These are phyloP conservation scores for Atopsyche davidsoni DNA, from an alignment of 1,140 invertebrate species.

Conservation along the genomic window DNA sequence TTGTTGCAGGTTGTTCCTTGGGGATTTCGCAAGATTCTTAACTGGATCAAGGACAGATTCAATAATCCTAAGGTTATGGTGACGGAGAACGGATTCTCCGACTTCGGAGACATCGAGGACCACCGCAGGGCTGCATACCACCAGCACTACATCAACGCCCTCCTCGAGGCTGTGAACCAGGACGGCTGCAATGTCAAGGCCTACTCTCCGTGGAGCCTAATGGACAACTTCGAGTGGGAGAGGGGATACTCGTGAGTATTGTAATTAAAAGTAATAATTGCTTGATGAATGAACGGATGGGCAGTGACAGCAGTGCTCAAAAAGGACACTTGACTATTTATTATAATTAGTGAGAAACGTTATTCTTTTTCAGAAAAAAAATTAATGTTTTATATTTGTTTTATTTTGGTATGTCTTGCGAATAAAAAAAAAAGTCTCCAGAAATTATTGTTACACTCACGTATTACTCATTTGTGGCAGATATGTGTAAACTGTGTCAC, in stretches of 20 bases:
- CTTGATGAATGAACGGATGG: too few species aligned
- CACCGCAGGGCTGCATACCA: conserved; percentile 39
- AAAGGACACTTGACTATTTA: too few species aligned
- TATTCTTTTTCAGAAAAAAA: too few species aligned
- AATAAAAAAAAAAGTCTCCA: too few species aligned
- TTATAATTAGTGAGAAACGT: too few species aligned
- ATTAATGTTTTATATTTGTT: too few species aligned
- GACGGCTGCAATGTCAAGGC: conserved; percentile 56
- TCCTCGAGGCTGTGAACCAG: conserved; percentile 52
- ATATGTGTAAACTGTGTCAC: too few species aligned
- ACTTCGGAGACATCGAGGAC: conserved; percentile 48
- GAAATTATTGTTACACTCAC: too few species aligned
- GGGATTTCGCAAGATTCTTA: conserved; percentile 36
- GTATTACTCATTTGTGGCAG: too few species aligned
- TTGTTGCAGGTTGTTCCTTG: conserved; percentile 26
- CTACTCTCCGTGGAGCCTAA: conserved; percentile 61
- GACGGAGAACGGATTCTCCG: conserved; percentile 59
- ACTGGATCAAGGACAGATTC: conserved; percentile 54
- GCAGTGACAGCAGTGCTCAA: too few species aligned
- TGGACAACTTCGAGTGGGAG: conserved; percentile 70
- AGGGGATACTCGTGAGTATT: conserved; percentile 48
- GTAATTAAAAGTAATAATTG: too few species aligned
- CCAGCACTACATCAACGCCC: conserved; percentile 52
- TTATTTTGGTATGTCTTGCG: too few species aligned
- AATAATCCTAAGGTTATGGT: conserved; percentile 51